Evolutionary conservation across 1,140 invertebrate genomes (phyloP).

Genomic region (Diprion similis): DNA sequence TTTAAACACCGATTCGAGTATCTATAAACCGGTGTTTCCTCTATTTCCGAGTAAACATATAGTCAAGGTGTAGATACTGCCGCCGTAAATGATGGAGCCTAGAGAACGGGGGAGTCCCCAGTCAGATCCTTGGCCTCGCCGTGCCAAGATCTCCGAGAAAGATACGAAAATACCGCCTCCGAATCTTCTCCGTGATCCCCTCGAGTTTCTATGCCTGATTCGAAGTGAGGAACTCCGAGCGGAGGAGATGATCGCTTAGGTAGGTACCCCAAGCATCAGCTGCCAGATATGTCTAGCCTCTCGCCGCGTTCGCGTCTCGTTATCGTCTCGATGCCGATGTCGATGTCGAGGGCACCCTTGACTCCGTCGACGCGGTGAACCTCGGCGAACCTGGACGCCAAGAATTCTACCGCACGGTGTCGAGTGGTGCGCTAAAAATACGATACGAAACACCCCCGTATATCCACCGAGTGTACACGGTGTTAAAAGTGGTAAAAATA

Average conservation of each 20-base stretch:
- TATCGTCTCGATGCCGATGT: background rate
- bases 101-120: background rate
- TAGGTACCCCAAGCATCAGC: background rate
- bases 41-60: no score
- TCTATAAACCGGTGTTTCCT: no score
- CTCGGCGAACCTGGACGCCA: background rate
- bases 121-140: background rate
- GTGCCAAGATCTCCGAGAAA: background rate
- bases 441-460: no score
- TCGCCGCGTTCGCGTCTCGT: conserved; percentile 3
- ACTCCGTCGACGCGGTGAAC: conserved; percentile 3
- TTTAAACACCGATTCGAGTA: no score
- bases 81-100: no score
- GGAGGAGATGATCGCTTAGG: background rate
- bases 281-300: conserved; percentile 15
- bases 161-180: conserved; percentile 8
- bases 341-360: background rate
- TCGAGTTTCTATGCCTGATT: background rate
- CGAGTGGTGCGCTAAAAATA: no score
- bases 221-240: background rate
- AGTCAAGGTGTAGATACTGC: no score
- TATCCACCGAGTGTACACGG: no score
- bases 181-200: background rate
- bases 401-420: no score
- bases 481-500: no score